Percentiles rank a stretch among this genome's conserved stretches.
phyloP scores from a whole-genome alignment of 2,888 invertebrate species.

The Tipula lateralis region DNA sequence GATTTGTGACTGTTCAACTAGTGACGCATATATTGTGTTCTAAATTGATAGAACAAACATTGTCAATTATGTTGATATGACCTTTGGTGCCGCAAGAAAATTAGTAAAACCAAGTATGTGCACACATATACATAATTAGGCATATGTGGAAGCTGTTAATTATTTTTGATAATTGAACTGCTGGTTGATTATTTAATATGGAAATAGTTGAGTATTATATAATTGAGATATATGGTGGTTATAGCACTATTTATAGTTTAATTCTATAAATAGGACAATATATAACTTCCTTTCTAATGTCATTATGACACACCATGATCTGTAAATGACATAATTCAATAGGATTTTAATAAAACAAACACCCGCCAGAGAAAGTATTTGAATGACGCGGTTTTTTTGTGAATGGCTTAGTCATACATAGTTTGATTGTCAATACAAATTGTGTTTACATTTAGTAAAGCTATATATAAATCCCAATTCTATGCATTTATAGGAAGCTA shows the following conservation, averaged over 20 bases:
- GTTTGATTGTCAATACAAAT: too few relatives aligned
- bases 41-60: not conserved
- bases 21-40: not conserved
- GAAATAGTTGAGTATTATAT: not conserved
- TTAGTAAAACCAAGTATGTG: not conserved
- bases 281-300: too few relatives aligned
- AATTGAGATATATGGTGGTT: not conserved
- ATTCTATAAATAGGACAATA: too few relatives aligned
- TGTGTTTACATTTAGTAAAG: too few relatives aligned
- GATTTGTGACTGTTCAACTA: not conserved
- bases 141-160: not conserved
- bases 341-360: too few relatives aligned
- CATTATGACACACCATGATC: too few relatives aligned
- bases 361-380: too few relatives aligned
- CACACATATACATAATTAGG: not conserved
- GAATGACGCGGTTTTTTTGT: too few relatives aligned
- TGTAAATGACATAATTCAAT: too few relatives aligned
- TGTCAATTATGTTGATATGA: not conserved
- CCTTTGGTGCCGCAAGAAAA: not conserved
- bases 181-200: not conserved
- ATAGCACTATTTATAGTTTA: not conserved
- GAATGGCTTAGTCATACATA: too few relatives aligned
- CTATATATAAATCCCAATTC: too few relatives aligned
- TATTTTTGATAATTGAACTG: not conserved
- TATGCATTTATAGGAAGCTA: too few relatives aligned